These are phyloP conservation scores for Volucella zonaria DNA, from an alignment of 2,888 invertebrate genomes.

Conservation along the genomic window DNA sequence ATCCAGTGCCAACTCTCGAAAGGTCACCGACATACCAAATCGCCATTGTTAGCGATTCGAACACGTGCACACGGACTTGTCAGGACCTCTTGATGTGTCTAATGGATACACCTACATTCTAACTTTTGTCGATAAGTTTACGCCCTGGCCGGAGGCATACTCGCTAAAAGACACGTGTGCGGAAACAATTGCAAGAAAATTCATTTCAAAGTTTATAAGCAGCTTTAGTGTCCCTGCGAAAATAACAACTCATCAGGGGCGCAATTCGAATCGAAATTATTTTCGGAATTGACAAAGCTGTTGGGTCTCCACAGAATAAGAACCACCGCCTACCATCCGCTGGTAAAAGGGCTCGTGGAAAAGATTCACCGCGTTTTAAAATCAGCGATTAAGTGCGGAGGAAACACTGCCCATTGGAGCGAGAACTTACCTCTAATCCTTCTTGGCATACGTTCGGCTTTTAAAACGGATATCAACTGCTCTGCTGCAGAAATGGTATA, in stretches of 20 bases:
- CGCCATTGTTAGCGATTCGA: slow-evolving; percentile 4
- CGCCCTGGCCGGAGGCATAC: slow-evolving; percentile 22
- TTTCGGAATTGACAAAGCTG: no score
- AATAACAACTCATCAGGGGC: slow-evolving; percentile 23
- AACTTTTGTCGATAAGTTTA: slow-evolving; percentile 75
- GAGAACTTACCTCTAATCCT: slow-evolving; percentile 45
- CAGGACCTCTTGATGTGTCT: slow-evolving; percentile 34
- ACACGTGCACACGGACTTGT: slow-evolving; percentile 10
- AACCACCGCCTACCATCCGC: slow-evolving; percentile 21
- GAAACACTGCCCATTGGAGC: slow-evolving; percentile 30
- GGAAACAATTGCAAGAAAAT: slow-evolving; percentile 3
- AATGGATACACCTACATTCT: slow-evolving; percentile 74
- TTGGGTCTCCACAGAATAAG: slow-evolving; percentile 10
- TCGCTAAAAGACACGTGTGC: slow-evolving; percentile 8
- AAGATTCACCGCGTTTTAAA: slow-evolving; percentile 45
- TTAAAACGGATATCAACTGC: slow-evolving; percentile 37
- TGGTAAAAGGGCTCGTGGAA: slow-evolving; percentile 33
- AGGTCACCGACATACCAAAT: background rate
- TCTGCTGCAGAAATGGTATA: slow-evolving; percentile 37
- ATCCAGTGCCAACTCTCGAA: no score
- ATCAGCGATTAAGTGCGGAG: slow-evolving; percentile 8
- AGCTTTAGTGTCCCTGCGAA: slow-evolving; percentile 1
- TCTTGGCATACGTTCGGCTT: slow-evolving; percentile 48
- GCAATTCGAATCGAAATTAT: slow-evolving; percentile 34
- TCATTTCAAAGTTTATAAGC: slow-evolving; percentile 24